Percentiles rank a stretch among this genome's conserved stretches.
Evolutionary conservation across 1,140 invertebrate species (phyloP).

Genomic region (Lethrus apterus): DNA sequence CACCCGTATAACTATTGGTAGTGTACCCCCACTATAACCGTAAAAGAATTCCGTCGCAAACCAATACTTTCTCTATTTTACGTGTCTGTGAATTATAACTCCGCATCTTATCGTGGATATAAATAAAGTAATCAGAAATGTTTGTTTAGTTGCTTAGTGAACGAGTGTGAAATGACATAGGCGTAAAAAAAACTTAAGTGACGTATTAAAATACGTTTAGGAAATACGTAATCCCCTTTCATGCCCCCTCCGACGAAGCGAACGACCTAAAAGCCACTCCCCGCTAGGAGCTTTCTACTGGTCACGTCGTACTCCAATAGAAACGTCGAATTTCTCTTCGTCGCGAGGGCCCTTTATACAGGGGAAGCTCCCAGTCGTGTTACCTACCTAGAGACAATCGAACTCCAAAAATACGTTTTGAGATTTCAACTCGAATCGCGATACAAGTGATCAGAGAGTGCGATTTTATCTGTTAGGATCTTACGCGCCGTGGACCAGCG

Average conservation of each 20-base stretch:
- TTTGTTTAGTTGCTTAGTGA: too few species aligned
- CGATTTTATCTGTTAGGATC: too few species aligned
- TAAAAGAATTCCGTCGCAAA: background rate
- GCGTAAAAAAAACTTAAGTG: too few species aligned
- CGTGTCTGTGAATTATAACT: too few species aligned
- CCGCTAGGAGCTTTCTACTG: conserved; percentile 2
- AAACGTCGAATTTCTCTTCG: background rate
- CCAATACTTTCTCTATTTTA: conserved; percentile 10
- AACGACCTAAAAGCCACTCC: conserved; percentile 7
- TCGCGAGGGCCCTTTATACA: conserved; percentile 11
- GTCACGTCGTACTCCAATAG: conserved; percentile 1
- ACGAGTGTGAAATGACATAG: too few species aligned
- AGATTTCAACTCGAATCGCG: too few species aligned
- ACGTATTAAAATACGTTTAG: too few species aligned
- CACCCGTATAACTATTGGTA: conserved; percentile 9
- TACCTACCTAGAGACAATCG: conserved; percentile 12
- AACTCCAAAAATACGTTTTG: conserved; percentile 11
- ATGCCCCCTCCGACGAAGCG: background rate
- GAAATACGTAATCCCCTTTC: background rate
- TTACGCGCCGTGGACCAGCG: conserved; percentile 1
- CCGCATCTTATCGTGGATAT: too few species aligned
- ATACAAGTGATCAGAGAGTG: too few species aligned
- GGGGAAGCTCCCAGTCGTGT: conserved; percentile 9
- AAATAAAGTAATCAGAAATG: too few species aligned
- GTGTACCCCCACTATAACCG: background rate